These are phyloP conservation scores for Chloromyia formosa DNA, from an alignment of 2,888 invertebrate species.

Conservation along the genomic window DNA sequence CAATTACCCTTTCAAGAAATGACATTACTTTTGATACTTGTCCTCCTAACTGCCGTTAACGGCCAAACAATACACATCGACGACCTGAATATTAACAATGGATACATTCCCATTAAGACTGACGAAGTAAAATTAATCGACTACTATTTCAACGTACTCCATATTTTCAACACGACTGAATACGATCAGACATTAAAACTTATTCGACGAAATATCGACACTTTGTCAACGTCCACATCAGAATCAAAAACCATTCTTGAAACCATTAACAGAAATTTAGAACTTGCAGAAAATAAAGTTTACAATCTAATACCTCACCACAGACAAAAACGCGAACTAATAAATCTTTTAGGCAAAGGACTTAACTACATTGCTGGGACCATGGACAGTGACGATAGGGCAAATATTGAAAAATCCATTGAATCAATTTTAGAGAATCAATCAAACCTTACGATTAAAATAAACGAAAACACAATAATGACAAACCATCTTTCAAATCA, in stretches of 20 bases:
- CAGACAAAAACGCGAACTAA: conserved; percentile 34
- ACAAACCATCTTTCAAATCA: conserved; percentile 1
- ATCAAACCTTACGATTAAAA: conserved; percentile 2
- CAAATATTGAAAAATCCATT: not conserved
- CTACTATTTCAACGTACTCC: not conserved
- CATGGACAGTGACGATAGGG: conserved; percentile 15
- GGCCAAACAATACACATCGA: conserved; percentile 6
- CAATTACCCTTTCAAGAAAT: not conserved
- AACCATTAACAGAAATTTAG: conserved; percentile 1
- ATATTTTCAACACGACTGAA: not conserved
- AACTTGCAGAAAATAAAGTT: not conserved
- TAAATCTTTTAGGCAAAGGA: conserved; percentile 40
- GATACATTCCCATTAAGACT: not conserved
- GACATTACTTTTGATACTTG: not conserved
- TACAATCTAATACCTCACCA: not conserved
- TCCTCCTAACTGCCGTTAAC: not conserved
- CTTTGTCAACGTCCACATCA: not conserved
- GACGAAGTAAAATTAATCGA: not conserved
- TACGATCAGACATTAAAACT: not conserved
- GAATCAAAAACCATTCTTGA: not conserved
- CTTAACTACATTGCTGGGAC: conserved; percentile 32
- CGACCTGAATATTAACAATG: not conserved
- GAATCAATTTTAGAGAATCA: not conserved
- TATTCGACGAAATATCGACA: conserved; percentile 2
- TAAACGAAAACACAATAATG: conserved; percentile 2